These are phyloP conservation scores for Ormyrus nitidulus DNA, from an alignment of 2,888 invertebrate species.

Conservation along the genomic window DNA sequence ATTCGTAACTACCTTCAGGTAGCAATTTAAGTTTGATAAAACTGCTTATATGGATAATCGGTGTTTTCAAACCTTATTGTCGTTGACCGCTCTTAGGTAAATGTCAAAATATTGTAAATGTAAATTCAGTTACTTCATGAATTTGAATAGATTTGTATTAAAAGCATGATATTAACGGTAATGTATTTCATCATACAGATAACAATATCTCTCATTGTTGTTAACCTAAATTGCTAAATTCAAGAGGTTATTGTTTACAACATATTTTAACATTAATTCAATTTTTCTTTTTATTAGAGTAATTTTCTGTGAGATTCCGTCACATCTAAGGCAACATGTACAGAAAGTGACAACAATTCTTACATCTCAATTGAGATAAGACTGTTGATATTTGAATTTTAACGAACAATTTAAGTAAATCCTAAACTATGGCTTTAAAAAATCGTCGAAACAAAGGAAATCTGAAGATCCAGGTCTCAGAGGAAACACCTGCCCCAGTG, in stretches of 20 bases:
- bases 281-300: conserved; percentile 21
- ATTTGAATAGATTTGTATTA: not conserved
- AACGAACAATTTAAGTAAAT: not conserved
- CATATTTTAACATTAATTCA: conserved; percentile 19
- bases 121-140: not conserved
- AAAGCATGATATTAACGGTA: not conserved
- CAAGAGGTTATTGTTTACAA: conserved; percentile 18
- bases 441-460: conserved; percentile 71
- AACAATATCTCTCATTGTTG: conserved; percentile 5
- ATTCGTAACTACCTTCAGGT: conserved; percentile 61
- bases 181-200: conserved; percentile 21
- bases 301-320: conserved; percentile 22
- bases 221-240: conserved; percentile 42
- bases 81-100: conserved; percentile 52
- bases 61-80: conserved; percentile 51
- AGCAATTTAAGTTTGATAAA: conserved; percentile 66
- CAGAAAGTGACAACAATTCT: conserved; percentile 31
- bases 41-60: conserved; percentile 70
- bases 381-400: conserved; percentile 17
- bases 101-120: conserved; percentile 34
- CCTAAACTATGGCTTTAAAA: conserved; percentile 66
- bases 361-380: conserved; percentile 35
- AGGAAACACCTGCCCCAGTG: conserved; percentile 77
- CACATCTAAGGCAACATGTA: conserved; percentile 43
- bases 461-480: conserved; percentile 77